Percentiles rank a stretch among this genome's conserved stretches.
Evolutionary conservation across 1,140 invertebrate species (phyloP).

Genomic region (Spodoptera litura): DNA sequence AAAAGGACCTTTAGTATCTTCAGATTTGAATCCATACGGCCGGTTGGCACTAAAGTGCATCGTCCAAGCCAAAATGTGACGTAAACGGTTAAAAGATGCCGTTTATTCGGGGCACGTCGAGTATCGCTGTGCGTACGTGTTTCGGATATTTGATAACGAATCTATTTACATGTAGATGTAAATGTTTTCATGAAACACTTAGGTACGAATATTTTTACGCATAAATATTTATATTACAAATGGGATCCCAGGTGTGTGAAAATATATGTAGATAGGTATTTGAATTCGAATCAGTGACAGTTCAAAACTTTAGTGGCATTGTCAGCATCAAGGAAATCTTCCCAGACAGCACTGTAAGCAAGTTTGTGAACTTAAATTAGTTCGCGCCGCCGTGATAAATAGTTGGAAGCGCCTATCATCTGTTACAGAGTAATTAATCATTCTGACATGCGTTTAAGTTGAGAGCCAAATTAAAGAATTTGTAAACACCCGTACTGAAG

Average conservation of each 20-base stretch:
- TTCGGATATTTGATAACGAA: slow-evolving; percentile 53
- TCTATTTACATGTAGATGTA: slow-evolving; percentile 56
- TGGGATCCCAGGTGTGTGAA: too few species aligned
- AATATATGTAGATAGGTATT: too few species aligned
- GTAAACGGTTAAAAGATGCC: slow-evolving; percentile 58
- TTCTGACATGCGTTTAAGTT: too few species aligned
- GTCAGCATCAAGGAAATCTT: too few species aligned
- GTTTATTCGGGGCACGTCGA: slow-evolving; percentile 58
- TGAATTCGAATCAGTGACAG: too few species aligned
- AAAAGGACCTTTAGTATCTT: slow-evolving; percentile 48
- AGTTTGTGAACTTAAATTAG: too few species aligned
- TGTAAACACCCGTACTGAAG: too few species aligned
- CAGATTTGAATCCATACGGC: slow-evolving; percentile 48
- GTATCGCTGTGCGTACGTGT: slow-evolving; percentile 60
- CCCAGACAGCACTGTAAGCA: too few species aligned
- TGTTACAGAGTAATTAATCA: neutral
- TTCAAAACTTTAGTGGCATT: too few species aligned
- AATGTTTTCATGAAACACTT: slow-evolving; percentile 34
- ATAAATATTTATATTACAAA: slow-evolving; percentile 17
- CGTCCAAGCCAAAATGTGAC: slow-evolving; percentile 62
- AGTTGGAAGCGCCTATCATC: neutral
- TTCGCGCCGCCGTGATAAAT: too few species aligned
- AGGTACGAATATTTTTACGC: neutral
- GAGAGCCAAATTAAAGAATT: too few species aligned
- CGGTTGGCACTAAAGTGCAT: slow-evolving; percentile 63